Evolutionary conservation across 2,113 vertebrate genomes (phyloP), one percentile per base, ranked within the genome.

Genomic region (Limanda limanda): DNA sequence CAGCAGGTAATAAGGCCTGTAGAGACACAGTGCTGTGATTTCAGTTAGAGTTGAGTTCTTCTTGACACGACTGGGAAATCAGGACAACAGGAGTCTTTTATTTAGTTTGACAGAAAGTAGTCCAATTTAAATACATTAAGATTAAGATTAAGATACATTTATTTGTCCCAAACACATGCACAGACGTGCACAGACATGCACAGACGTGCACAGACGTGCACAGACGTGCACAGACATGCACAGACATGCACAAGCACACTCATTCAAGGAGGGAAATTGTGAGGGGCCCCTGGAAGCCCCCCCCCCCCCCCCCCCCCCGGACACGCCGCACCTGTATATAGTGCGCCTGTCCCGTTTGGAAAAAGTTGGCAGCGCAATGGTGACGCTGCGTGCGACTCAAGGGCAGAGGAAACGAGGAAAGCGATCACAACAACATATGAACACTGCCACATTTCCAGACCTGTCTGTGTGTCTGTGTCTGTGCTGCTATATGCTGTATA

Each of bases 361-460:
- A 90, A 91, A 93, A 94, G 92, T 95, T 95, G 91, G 85, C 89
- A 82, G 85, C 86, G 92, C 88, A 89, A 87, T 88, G 88, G 83
- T 91, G 88, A 87, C 92, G 89, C 82, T 79, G 88, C 83, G 89
- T 82, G 90, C 87, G 85, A 78, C 76, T 92, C 91, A 94, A 94
- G 93, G 93, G 92, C 93, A 94, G 92, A 92, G 84, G 87, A 91
- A 90, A 89, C 54, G 91, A 91, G 87, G 83, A 86, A 87, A 86
- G 56, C 74, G 83, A 82, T 79, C 68, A 86, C 63, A 86, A 80
- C 74, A 90, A 84, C 74, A 81, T 70, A 77, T 83, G 75, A 90
- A 79, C 81, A 83, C 71, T 45, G 27, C 72, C 60, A 68, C 71
- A 71, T 92, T 64, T 71, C 48, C 78, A 82, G 25, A 70, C 63